Base-by-base conservation (phyloP, 2,113 vertebrate genomes). In the Drymodes brunneopygia region DNA sequence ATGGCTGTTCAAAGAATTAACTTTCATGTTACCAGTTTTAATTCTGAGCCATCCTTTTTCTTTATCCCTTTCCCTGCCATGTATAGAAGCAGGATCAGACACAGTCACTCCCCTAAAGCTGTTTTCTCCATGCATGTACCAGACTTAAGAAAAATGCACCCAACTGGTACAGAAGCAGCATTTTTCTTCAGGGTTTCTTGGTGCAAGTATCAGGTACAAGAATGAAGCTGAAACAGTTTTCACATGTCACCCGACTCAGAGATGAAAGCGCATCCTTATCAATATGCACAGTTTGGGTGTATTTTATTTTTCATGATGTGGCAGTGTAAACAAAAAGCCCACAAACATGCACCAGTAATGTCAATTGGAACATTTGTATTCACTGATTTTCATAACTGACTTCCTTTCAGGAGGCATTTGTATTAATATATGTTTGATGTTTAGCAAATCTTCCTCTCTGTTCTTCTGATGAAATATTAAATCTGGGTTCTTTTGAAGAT, bases 301-400 rank as follows among this genome's bases (percentile, higher is more conserved):
- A 92, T 94, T 97, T 96, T 97, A 91, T 97, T 96, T 97, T 96
- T 95, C 96, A 95, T 94, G 95, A 96, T 97, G 97, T 86, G 95
- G 85, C 82, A 96, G 88, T 94, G 95, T 94, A 97, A 97, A 97
- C 94, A 97, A 92, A 96, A 95, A 97, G 58, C 95, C 94, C 90
- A 90, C 95, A 96, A 84, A 92, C 93, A 82, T 86, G 95, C 94
- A 94, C 73, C 94, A 83, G 93, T 94, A 95, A 92, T 97, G 97
- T 97, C 97, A 95, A 96, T 86, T 67, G 95, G 96, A 94, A 96
- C 90, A 96, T 97, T 97, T 96, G 96, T 97, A 96, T 95, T 95
- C 97, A 77, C 86, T 89, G 95, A 88, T 96, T 95, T 95, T 94
- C 95, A 66, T 95, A 97, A 96, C 96, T 91, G 92, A 95, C 88